Conservation (phyloP, 2,797 vertebrate species). For the Bradypodion ventrale region DNA sequence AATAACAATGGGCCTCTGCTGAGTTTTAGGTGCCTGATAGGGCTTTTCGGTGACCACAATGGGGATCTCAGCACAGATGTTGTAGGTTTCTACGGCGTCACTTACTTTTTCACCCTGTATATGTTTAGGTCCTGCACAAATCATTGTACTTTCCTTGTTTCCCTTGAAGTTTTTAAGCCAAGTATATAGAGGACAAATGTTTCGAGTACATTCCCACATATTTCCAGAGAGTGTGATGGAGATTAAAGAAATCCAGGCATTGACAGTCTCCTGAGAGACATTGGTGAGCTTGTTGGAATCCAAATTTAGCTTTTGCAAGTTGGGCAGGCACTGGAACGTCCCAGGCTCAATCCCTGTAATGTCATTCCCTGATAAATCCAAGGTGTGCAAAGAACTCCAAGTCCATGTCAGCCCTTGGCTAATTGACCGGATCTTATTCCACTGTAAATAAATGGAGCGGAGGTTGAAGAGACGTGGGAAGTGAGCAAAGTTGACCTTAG, state of each 20-base stretch:
- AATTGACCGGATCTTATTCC: conserved; percentile 92
- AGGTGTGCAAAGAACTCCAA: conserved; percentile 96
- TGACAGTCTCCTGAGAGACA: conserved; percentile 90
- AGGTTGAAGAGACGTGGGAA: conserved; percentile 95
- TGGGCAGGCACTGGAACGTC: conserved; percentile 93
- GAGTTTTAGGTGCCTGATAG: conserved; percentile 74
- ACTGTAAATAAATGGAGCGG: conserved; percentile 92
- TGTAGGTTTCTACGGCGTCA: conserved; percentile 89
- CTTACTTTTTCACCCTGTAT: conserved; percentile 93
- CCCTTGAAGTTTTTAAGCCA: conserved; percentile 97
- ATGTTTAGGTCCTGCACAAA: conserved; percentile 92
- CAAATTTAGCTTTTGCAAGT: conserved; percentile 94
- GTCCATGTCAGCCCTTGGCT: conserved; percentile 95
- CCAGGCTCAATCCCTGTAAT: conserved; percentile 87
- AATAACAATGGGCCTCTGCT: conserved; percentile 76
- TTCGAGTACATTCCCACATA: conserved; percentile 93
- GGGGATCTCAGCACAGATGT: conserved; percentile 86
- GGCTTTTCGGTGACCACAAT: conserved; percentile 80
- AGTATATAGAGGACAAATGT: conserved; percentile 90
- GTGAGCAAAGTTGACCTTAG: conserved; percentile 95
- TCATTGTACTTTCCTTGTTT: conserved; percentile 92
- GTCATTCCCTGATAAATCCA: conserved; percentile 96
- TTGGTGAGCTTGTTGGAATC: conserved; percentile 98
- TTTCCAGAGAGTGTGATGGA: conserved; percentile 95
- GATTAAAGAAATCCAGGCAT: conserved; percentile 93